Evolutionary conservation across 2,797 vertebrate genomes (phyloP).

Genomic region (Buphagus erythrorhynchus): DNA sequence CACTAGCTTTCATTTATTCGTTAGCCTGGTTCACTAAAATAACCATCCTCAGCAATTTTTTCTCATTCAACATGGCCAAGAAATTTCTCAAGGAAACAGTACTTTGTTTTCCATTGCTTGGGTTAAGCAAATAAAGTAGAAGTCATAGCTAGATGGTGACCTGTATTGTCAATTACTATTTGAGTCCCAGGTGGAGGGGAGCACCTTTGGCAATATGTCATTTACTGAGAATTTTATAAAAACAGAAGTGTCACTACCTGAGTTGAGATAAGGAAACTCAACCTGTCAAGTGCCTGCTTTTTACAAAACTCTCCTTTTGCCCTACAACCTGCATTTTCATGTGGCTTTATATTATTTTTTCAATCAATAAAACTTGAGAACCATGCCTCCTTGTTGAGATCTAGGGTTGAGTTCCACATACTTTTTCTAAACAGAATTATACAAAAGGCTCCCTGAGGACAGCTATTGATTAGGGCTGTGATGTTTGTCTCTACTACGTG

Average conservation of each 20-base stretch:
- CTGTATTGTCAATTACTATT: background rate
- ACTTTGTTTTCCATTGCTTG: background rate
- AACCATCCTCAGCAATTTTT: background rate
- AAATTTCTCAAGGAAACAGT: background rate
- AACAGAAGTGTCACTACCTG: background rate
- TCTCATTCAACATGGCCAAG: background rate
- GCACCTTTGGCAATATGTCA: background rate
- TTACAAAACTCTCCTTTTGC: background rate
- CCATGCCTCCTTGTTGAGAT: background rate
- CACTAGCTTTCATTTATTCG: background rate
- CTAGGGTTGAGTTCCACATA: background rate
- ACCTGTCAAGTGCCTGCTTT: background rate
- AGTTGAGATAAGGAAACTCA: background rate
- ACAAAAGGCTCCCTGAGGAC: background rate
- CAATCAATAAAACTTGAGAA: constrained; percentile 27
- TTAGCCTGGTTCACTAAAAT: background rate
- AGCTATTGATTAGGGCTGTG: background rate
- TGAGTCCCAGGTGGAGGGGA: background rate
- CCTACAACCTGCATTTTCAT: constrained; percentile 10
- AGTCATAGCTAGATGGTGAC: background rate
- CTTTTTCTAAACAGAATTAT: background rate
- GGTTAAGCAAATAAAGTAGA: background rate
- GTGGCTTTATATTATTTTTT: constrained; percentile 23
- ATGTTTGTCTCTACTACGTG: background rate
- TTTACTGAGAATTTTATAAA: background rate